phyloP scores from a whole-genome alignment of 2,113 vertebrate species.

The Elephas maximus region DNA sequence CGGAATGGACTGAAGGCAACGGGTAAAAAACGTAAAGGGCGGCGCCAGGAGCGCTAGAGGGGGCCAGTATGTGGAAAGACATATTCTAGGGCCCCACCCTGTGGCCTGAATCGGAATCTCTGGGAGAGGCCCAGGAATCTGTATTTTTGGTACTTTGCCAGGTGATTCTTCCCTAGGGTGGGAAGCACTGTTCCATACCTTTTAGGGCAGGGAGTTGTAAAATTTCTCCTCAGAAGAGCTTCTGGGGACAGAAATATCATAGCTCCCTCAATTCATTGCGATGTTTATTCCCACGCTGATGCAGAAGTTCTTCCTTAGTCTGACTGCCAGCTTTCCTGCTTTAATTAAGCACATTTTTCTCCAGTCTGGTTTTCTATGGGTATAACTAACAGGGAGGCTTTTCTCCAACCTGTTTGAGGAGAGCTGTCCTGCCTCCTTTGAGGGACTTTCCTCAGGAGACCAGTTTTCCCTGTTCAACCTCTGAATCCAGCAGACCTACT shows the following conservation, averaged over 20 bases:
- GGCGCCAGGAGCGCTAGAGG: not conserved
- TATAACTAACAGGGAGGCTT: not conserved
- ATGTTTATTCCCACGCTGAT: not conserved
- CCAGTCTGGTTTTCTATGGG: not conserved
- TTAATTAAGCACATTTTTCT: not conserved
- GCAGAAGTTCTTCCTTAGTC: not conserved
- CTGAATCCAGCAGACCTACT: constrained; percentile 30
- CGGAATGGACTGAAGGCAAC: too few relatives aligned
- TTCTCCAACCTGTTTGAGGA: not conserved
- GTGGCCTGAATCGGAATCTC: not conserved
- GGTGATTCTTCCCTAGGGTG: not conserved
- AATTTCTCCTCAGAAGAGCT: not conserved
- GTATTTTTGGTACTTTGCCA: not conserved
- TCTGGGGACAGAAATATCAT: not conserved
- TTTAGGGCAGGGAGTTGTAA: not conserved
- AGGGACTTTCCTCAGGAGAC: not conserved
- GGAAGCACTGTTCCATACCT: not conserved
- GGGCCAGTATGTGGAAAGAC: not conserved
- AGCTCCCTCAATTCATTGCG: not conserved
- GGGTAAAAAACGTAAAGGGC: not conserved
- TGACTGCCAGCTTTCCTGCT: not conserved
- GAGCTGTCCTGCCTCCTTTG: not conserved
- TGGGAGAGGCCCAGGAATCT: not conserved
- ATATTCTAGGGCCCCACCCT: not conserved
- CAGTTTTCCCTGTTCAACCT: constrained; percentile 48